phyloP scores from a whole-genome alignment of 2,113 vertebrate genomes.

The Chitala chitala region DNA sequence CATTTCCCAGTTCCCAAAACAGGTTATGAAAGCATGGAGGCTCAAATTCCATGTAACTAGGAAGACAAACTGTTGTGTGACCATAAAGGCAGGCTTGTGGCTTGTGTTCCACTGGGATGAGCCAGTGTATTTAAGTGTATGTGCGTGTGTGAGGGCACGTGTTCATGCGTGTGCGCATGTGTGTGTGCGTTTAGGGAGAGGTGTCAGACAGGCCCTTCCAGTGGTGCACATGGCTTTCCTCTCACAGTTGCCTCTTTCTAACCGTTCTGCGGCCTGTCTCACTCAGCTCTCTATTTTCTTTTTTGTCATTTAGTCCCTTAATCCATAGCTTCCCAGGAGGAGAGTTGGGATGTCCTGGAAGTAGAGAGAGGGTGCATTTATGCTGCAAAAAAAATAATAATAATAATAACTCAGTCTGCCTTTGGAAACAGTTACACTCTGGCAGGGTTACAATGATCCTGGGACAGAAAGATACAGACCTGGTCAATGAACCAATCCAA shows the following conservation, averaged over 20 bases:
- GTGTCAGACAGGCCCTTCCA: not conserved
- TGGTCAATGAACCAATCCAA: not conserved
- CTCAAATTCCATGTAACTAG: too few species aligned
- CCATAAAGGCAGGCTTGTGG: too few species aligned
- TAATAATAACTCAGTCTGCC: too few species aligned
- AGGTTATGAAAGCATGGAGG: too few species aligned
- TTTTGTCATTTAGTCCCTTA: slow-evolving; percentile 21
- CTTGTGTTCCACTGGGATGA: too few species aligned
- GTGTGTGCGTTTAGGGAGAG: not conserved
- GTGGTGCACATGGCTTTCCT: not conserved
- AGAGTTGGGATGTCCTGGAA: too few species aligned
- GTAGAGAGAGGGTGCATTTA: not conserved
- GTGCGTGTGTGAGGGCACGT: too few species aligned
- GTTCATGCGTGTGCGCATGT: not conserved
- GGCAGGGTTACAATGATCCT: not conserved
- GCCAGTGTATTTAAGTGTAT: too few species aligned
- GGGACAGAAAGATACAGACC: not conserved
- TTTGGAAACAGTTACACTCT: not conserved
- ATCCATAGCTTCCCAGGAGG: slow-evolving; percentile 4
- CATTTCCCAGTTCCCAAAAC: too few species aligned
- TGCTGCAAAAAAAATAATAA: not conserved
- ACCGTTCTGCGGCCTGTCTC: not conserved
- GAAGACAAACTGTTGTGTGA: too few species aligned
- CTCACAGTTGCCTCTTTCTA: not conserved
- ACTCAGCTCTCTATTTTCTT: not conserved